Base-by-base conservation (phyloP, 2,888 invertebrate species). In the Drosophila pseudotakahashii region DNA sequence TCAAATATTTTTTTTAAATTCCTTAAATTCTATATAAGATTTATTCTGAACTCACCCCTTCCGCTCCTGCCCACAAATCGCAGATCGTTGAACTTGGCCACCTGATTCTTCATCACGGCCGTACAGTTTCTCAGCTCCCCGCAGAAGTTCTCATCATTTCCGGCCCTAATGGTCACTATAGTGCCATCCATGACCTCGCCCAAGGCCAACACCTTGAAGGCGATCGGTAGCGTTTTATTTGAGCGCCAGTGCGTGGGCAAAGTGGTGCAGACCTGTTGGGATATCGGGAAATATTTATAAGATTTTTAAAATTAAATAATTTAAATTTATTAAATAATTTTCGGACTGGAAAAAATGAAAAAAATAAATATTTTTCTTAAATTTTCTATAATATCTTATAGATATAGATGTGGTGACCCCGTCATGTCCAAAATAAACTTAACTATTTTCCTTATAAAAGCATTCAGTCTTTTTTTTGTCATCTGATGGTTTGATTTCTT, bases 21-120 rank as follows among this genome's bases (percentile, higher is more conserved):
- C 26, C 26, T 26, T 26, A 26, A 26, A 6, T 26, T 26, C 23
- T 23, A 23, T 23, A 4, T 23, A 23, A 23, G 4, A 23, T n/a
- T n/a, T n/a, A n/a, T n/a, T n/a, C 19, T 19, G 30, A 7, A 30
- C 95, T 96, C 91, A 98, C 99, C 99, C 94, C 99, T 94, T 58
- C 99, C 99, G 91, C 98, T 98, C 87, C 98, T 94, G 51, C 99
- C 99, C 84, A 99, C 98, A 93, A 99, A 99, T 92, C 99, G 94
- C 66, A 99, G 94, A 93, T 99, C 99, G 92, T 98, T 98, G 93
- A 99, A 99, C 93, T 98, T 98, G 58, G 99, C 99, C 79, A 98
- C 97, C 92, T 98, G 98, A 92, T 98, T 98, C 93, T 98, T 98
- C 97, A 98, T 97, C 75, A 98, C 96, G 0, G 98, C 98, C 14